Evolutionary conservation across 1,140 invertebrate species (phyloP), one percentile per base, ranked within the genome.

Genomic region (Drosophila nikananu): DNA sequence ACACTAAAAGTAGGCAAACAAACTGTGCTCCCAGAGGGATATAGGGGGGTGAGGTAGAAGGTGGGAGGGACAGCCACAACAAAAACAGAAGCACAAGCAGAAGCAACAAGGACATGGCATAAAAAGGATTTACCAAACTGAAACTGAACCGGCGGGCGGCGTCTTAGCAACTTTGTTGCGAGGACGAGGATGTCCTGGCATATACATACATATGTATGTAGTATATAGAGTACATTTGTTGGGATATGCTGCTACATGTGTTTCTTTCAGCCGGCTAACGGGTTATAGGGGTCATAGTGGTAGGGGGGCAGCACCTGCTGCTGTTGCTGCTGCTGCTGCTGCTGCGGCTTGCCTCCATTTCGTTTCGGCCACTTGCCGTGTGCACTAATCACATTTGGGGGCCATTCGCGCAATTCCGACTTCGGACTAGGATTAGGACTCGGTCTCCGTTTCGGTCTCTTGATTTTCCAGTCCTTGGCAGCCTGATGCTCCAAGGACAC

Each of bases 1-100:
- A 87, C 84, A 89, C 81, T 87, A 62, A 87, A 87, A 87, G 77
- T 89, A 89, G 84, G 77, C 72, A 87, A 89, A 83, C 80, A 77
- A 67, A 77, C 72, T 65, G 30, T 32, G 54, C 54, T 64, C 55
- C 44, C 66, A 32, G 30, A 0, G 13, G 19, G 19, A 4, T 12
- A 13, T 0, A 12, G 30, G 30, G 30, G n/a, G 12, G 7, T 4
- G 5, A 7, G 32, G 32, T 12, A 12, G 12, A 12, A 13, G 32
- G 30, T 9, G 35, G 13, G 3, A 19, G 23, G 35, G 48, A 42
- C 25, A 68, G 68, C 66, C 59, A 57, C 61, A 76, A 58, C 61
- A 71, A 63, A 58, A 68, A 67, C 58, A 58, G 32, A 49, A n/a
- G 6, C 23, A 49, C 0, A 17, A 30, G 60, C 30, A 60, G 58